Percentiles rank a stretch among this genome's conserved stretches.
Conservation (phyloP, 2,888 invertebrate species). For the Hermodice carunculata region DNA sequence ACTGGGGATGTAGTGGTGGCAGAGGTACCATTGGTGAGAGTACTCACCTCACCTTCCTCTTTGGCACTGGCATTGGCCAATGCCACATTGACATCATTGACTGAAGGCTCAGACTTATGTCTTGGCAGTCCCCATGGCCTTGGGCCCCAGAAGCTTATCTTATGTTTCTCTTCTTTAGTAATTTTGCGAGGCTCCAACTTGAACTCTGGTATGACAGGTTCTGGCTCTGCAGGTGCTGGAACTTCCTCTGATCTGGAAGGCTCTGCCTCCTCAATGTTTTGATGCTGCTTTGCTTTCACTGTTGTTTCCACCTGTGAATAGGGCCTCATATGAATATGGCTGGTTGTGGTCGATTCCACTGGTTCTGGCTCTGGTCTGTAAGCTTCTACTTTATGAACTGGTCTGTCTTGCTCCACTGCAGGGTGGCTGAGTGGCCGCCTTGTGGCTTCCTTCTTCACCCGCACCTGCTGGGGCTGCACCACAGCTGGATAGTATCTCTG, state of each 20-base stretch:
- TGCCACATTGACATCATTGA: background rate
- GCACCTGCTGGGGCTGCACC: no score
- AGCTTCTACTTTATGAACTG: no score
- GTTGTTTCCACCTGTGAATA: no score
- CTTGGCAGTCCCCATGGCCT: constrained; percentile 9
- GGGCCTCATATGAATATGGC: no score
- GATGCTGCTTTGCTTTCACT: no score
- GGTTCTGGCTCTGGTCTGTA: no score
- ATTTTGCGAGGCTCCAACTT: background rate
- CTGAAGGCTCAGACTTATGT: background rate
- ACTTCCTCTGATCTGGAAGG: background rate
- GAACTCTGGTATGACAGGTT: background rate
- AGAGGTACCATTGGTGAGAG: background rate
- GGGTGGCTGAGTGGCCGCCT: no score
- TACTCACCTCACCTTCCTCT: background rate
- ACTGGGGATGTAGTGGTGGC: background rate
- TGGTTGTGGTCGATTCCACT: no score
- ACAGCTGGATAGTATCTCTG: no score
- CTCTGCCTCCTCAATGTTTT: no score
- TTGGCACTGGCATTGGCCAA: background rate
- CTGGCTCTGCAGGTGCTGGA: constrained; percentile 9
- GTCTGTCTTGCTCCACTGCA: no score
- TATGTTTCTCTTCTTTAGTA: background rate
- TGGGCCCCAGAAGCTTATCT: constrained; percentile 1
- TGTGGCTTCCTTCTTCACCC: no score